phyloP scores from a whole-genome alignment of 1,140 invertebrate species.

The Copidosoma floridanum region DNA sequence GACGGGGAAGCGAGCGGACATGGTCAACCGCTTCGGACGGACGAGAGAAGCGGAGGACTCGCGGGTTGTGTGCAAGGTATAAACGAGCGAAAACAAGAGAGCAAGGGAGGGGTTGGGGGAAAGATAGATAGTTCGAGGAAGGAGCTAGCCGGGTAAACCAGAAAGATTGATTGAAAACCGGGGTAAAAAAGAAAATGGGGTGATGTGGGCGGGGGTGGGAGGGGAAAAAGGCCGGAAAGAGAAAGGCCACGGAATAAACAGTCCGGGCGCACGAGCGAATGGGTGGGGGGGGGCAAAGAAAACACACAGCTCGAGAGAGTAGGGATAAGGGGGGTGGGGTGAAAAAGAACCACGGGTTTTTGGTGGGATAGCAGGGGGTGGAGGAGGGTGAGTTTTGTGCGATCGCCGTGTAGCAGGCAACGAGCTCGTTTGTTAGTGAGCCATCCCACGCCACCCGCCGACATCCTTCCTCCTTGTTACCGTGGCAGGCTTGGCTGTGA shows the following conservation, averaged over 20 bases:
- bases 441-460: not conserved
- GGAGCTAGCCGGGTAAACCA: slow-evolving; percentile 22
- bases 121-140: slow-evolving; percentile 22
- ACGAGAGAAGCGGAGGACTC: too few relatives aligned
- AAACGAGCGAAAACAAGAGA: slow-evolving; percentile 1
- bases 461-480: not conserved
- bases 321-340: not conserved
- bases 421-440: slow-evolving; percentile 30
- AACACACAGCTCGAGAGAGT: too few relatives aligned
- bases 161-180: slow-evolving; percentile 25
- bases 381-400: not conserved
- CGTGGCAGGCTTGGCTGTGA: not conserved
- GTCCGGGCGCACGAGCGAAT: not conserved
- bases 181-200: slow-evolving; percentile 17
- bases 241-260: slow-evolving; percentile 7
- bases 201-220: not conserved
- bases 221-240: not conserved
- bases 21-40: too few relatives aligned
- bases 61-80: too few relatives aligned
- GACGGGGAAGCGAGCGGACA: too few relatives aligned
- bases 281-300: not conserved
- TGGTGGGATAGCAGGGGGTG: too few relatives aligned
- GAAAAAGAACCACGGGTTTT: not conserved
- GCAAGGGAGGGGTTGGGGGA: too few relatives aligned
- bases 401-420: not conserved